These are phyloP conservation scores for Caenorhabditis plicata DNA, from an alignment of 2,888 invertebrate genomes.

Conservation along the genomic window DNA sequence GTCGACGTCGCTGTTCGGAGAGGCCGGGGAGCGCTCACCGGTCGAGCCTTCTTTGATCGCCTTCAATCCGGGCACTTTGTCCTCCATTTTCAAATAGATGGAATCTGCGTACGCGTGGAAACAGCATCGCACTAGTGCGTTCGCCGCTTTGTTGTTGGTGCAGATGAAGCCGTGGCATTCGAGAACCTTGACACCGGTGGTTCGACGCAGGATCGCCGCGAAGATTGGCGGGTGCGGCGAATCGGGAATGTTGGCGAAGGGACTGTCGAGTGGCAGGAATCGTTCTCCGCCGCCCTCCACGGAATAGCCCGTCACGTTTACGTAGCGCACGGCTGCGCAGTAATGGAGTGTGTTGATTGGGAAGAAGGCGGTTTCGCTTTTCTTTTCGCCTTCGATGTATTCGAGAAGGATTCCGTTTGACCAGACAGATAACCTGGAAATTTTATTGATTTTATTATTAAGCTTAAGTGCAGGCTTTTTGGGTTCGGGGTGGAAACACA, in stretches of 20 bases:
- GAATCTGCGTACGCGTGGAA: slow-evolving; percentile 97
- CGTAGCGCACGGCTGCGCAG: slow-evolving; percentile 87
- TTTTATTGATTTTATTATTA: too few species aligned
- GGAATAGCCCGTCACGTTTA: slow-evolving; percentile 73
- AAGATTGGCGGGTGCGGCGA: slow-evolving; percentile 92
- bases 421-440: slow-evolving; percentile 77
- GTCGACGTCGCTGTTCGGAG: slow-evolving; percentile 32
- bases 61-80: slow-evolving; percentile 52
- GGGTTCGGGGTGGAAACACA: too few species aligned
- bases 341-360: slow-evolving; percentile 93
- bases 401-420: slow-evolving; percentile 88
- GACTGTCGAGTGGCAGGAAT: slow-evolving; percentile 91
- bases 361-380: slow-evolving; percentile 88
- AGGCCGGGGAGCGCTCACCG: slow-evolving; percentile 36
- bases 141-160: slow-evolving; percentile 91
- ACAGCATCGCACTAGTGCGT: slow-evolving; percentile 83
- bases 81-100: slow-evolving; percentile 72
- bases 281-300: slow-evolving; percentile 68
- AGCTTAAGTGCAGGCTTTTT: too few species aligned
- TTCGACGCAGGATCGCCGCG: slow-evolving; percentile 90
- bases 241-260: slow-evolving; percentile 87
- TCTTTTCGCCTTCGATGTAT: slow-evolving; percentile 91
- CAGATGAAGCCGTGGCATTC: slow-evolving; percentile 99
- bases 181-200: slow-evolving; percentile 89
- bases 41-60: slow-evolving; percentile 41